A percentile compares a stretch with the other conserved stretches of the same genome.
These are phyloP conservation scores for Hypocryptadius cinnamomeus DNA, from an alignment of 2,113 vertebrate species.

Conservation along the genomic window DNA sequence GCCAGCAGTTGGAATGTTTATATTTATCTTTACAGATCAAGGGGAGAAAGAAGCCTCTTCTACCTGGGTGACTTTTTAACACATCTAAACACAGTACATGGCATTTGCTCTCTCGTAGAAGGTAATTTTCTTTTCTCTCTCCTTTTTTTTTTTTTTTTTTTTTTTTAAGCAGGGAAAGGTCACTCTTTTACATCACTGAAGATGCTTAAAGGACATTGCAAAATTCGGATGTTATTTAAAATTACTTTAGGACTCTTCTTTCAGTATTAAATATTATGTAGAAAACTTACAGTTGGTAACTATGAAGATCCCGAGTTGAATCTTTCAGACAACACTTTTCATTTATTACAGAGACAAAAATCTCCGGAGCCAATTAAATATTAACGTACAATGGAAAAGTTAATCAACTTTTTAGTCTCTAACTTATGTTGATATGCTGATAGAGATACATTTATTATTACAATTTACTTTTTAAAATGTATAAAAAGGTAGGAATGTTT, in stretches of 20 bases:
- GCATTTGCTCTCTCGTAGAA: not conserved
- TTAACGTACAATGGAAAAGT: not conserved
- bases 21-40: not conserved
- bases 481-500: not conserved
- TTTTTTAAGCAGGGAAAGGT: not conserved
- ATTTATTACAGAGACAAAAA: not conserved
- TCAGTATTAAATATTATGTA: not conserved
- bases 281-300: not conserved
- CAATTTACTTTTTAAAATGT: not conserved
- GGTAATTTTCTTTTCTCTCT: no score
- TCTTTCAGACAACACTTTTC: not conserved
- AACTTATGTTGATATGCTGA: not conserved
- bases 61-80: not conserved
- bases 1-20: not conserved
- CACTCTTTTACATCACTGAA: not conserved
- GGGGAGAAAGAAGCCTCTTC: not conserved
- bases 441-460: slow-evolving; percentile 11
- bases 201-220: not conserved
- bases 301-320: not conserved
- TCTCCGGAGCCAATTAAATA: not conserved
- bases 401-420: not conserved
- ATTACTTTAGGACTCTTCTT: not conserved
- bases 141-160: not conserved
- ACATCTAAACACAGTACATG: not conserved
- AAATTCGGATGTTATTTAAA: not conserved